A percentile compares a stretch with the other conserved stretches of the same genome.
phyloP scores from a whole-genome alignment of 2,797 vertebrate genomes.

The Yasuhikotakia modesta region DNA sequence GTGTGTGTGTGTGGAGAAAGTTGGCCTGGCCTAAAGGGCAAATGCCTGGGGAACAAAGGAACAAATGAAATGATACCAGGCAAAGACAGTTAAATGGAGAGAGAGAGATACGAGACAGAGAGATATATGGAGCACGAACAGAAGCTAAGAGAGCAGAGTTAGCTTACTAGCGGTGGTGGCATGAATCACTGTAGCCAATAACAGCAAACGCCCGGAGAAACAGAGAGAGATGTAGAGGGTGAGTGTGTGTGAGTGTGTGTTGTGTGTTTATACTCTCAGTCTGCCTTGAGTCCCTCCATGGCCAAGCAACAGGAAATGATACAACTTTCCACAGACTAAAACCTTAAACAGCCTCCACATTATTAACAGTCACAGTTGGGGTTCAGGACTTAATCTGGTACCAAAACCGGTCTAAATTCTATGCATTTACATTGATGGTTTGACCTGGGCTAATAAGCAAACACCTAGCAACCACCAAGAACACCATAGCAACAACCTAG shows the following conservation, averaged over 20 bases:
- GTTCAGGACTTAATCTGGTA: too few relatives aligned
- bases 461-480: not conserved
- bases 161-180: conserved; percentile 46
- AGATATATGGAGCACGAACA: conserved; percentile 18
- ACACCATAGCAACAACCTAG: not conserved
- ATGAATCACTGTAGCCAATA: conserved; percentile 50
- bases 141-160: conserved; percentile 31
- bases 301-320: conserved; percentile 52
- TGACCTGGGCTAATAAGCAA: not conserved
- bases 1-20: too few relatives aligned
- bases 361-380: too few relatives aligned
- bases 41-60: conserved; percentile 40
- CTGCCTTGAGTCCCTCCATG: conserved; percentile 59
- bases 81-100: conserved; percentile 40
- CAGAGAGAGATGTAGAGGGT: conserved; percentile 55
- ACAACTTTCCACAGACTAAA: conserved; percentile 51
- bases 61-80: conserved; percentile 14
- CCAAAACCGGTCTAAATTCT: too few relatives aligned
- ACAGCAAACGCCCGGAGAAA: conserved; percentile 59
- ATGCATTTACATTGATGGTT: not conserved
- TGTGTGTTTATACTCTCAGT: conserved; percentile 47
- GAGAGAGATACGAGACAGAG: conserved; percentile 31
- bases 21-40: conserved; percentile 15
- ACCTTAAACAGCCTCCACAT: too few relatives aligned
- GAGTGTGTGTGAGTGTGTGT: conserved; percentile 36